Evolutionary conservation across 1,140 invertebrate species (phyloP).

Genomic region (Kradibia gibbosae): DNA sequence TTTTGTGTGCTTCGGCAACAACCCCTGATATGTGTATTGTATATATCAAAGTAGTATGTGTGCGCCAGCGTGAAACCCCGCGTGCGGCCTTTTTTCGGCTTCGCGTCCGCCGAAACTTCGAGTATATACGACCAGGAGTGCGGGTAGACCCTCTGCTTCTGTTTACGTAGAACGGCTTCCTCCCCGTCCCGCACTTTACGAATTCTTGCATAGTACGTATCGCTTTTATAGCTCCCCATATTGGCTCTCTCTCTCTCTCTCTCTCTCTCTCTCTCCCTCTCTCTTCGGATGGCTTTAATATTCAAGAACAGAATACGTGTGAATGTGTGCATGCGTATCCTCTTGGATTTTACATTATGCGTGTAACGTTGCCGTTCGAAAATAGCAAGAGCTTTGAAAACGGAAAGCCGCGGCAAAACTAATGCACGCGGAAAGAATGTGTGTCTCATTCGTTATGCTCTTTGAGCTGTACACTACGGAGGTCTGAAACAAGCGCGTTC

Average conservation of each 20-base stretch:
- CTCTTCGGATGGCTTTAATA: too few relatives aligned
- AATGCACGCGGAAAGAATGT: not conserved
- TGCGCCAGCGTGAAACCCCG: not conserved
- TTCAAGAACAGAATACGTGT: too few relatives aligned
- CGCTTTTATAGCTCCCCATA: not conserved
- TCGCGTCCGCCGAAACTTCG: not conserved
- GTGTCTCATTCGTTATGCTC: not conserved
- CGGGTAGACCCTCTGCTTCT: not conserved
- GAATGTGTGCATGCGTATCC: too few relatives aligned
- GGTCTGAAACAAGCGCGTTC: too few relatives aligned
- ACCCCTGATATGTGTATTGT: too few relatives aligned
- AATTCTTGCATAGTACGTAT: not conserved
- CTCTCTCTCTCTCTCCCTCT: not conserved
- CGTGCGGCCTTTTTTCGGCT: conserved; percentile 21
- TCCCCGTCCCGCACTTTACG: not conserved
- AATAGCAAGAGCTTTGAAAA: not conserved
- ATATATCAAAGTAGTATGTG: not conserved
- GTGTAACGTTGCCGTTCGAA: too few relatives aligned
- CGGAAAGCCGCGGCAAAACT: too few relatives aligned
- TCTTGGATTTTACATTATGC: too few relatives aligned
- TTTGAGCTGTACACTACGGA: not conserved
- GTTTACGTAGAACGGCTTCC: conserved; percentile 26
- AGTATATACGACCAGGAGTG: not conserved
- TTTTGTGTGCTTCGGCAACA: not conserved
- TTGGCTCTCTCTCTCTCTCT: not conserved